Percentiles rank a stretch among this genome's conserved stretches.
These are phyloP conservation scores for Microcebus ravelobensis DNA, from an alignment of 2,113 vertebrate genomes.

Conservation along the genomic window DNA sequence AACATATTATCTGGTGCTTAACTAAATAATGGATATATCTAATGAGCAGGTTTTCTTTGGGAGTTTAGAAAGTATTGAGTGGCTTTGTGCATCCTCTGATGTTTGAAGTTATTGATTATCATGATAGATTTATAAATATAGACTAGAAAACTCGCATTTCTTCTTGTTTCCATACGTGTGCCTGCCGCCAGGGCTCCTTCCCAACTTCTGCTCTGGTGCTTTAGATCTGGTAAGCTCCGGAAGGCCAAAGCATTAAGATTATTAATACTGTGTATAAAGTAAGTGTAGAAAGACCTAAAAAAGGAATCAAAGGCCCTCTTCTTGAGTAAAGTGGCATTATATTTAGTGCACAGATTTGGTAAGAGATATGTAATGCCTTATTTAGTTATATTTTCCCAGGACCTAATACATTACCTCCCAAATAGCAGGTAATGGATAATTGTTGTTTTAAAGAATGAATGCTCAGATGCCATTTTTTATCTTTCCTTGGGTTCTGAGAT, in stretches of 20 bases:
- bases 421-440: background rate
- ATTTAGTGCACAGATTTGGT: background rate
- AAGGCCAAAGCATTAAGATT: background rate
- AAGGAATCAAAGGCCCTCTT: background rate
- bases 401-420: background rate
- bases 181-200: background rate
- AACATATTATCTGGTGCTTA: background rate
- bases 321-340: background rate
- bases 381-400: constrained; percentile 15
- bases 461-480: background rate
- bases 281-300: background rate
- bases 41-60: background rate
- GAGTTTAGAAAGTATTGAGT: background rate
- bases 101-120: background rate
- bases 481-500: background rate
- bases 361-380: background rate
- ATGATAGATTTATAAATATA: background rate
- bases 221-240: background rate
- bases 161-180: background rate
- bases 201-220: background rate
- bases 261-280: background rate
- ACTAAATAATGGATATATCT: background rate
- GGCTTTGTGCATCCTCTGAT: background rate
- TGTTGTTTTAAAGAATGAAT: constrained; percentile 7
- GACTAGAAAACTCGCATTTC: background rate